phyloP scores from a whole-genome alignment of 2,797 vertebrate species.

The Danio aesculapii region DNA sequence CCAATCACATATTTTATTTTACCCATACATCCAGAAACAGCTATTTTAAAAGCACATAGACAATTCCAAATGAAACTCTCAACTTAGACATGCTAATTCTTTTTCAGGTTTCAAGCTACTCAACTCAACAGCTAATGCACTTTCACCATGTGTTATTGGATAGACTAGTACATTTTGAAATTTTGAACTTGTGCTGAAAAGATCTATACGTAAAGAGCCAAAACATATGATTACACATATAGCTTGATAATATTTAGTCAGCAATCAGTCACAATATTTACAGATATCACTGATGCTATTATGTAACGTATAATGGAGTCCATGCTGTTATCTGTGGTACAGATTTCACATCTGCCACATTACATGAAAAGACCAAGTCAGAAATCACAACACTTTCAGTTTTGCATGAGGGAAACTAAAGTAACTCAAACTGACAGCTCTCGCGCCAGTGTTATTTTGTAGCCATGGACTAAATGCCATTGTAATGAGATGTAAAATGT shows the following conservation, averaged over 20 bases:
- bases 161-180: background rate
- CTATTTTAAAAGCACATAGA: background rate
- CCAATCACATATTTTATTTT: background rate
- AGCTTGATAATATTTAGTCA: constrained; percentile 30
- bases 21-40: background rate
- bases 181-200: background rate
- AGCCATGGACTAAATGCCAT: constrained; percentile 30
- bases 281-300: constrained; percentile 1
- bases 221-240: background rate
- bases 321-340: background rate
- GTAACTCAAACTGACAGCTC: constrained; percentile 12
- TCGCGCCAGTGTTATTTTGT: background rate
- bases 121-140: background rate
- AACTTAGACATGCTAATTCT: background rate
- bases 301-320: constrained; percentile 1
- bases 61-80: background rate
- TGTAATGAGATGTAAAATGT: constrained; percentile 26
- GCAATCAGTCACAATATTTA: no score
- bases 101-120: background rate
- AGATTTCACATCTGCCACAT: constrained; percentile 16
- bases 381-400: constrained; percentile 19
- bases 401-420: constrained; percentile 21
- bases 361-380: constrained; percentile 13
- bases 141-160: background rate
- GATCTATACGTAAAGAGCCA: background rate